Percentiles rank a stretch among this genome's conserved stretches.
Conservation (phyloP, 2,797 vertebrate species). For the Eulemur coronatus region DNA sequence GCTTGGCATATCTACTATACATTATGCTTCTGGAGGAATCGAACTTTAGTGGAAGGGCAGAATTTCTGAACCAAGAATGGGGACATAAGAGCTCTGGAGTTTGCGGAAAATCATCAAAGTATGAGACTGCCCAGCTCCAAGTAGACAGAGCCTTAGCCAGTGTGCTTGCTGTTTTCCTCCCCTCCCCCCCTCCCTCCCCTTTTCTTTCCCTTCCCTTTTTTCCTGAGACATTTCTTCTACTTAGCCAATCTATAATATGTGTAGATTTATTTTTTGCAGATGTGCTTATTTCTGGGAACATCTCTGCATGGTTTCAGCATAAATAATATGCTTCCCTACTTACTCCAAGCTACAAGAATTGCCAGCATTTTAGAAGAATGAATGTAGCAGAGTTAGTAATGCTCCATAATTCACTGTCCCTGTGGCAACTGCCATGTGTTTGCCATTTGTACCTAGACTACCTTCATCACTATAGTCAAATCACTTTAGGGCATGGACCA, state of each 20-base stretch:
- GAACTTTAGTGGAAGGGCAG: background rate
- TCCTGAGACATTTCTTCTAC: background rate
- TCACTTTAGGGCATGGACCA: background rate
- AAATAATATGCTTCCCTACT: background rate
- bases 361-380: background rate
- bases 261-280: background rate
- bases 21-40: background rate
- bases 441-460: background rate
- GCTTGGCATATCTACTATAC: background rate
- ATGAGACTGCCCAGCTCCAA: background rate
- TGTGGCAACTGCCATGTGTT: background rate
- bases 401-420: background rate
- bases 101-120: background rate
- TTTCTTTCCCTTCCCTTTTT: background rate
- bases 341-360: background rate
- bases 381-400: background rate
- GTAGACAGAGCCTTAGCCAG: background rate
- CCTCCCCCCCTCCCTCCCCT: no score
- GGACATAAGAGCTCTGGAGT: background rate
- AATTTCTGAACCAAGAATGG: background rate
- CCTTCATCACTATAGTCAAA: background rate
- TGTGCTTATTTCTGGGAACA: background rate
- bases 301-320: background rate
- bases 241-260: background rate
- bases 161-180: no score